Evolutionary conservation across 2,888 invertebrate genomes (phyloP).

Genomic region (Ommatoiulus sabulosus): DNA sequence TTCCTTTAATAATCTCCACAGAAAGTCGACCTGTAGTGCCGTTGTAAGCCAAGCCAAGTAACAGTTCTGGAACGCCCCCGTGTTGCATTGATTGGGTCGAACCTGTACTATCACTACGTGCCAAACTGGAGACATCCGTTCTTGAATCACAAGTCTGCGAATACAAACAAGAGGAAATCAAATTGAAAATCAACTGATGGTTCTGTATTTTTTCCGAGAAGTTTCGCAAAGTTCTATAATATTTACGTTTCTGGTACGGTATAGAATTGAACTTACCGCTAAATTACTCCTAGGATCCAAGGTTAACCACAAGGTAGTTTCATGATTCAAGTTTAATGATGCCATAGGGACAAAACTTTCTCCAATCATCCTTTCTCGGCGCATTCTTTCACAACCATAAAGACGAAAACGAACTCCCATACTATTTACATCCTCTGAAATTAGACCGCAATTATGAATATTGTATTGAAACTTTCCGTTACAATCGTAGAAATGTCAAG

Average conservation of each 20-base stretch:
- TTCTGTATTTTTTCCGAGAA: too few relatives aligned
- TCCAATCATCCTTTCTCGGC: conserved; percentile 89
- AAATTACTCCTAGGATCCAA: conserved; percentile 73
- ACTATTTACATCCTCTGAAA: conserved; percentile 87
- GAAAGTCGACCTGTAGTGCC: conserved; percentile 93
- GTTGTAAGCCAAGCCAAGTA: conserved; percentile 90
- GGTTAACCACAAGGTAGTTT: conserved; percentile 90
- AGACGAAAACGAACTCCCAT: conserved; percentile 90
- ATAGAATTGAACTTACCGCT: conserved; percentile 60
- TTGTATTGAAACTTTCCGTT: too few relatives aligned
- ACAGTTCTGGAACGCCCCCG: conserved; percentile 90
- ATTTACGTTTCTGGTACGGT: too few relatives aligned
- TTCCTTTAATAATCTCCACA: conserved; percentile 87
- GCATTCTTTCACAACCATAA: conserved; percentile 93
- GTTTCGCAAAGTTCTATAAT: too few relatives aligned
- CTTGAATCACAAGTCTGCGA: conserved; percentile 68
- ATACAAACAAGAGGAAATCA: not conserved
- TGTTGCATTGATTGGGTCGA: conserved; percentile 86
- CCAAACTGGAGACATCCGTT: conserved; percentile 79
- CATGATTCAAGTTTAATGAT: conserved; percentile 87
- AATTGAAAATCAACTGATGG: too few relatives aligned
- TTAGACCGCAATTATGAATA: not conserved
- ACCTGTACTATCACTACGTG: conserved; percentile 92
- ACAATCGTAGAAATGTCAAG: too few relatives aligned
- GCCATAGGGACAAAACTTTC: conserved; percentile 92